Percentiles rank a stretch among this genome's conserved stretches.
These are phyloP conservation scores for Catocala sponsa DNA, from an alignment of 2,888 invertebrate genomes.

Conservation along the genomic window DNA sequence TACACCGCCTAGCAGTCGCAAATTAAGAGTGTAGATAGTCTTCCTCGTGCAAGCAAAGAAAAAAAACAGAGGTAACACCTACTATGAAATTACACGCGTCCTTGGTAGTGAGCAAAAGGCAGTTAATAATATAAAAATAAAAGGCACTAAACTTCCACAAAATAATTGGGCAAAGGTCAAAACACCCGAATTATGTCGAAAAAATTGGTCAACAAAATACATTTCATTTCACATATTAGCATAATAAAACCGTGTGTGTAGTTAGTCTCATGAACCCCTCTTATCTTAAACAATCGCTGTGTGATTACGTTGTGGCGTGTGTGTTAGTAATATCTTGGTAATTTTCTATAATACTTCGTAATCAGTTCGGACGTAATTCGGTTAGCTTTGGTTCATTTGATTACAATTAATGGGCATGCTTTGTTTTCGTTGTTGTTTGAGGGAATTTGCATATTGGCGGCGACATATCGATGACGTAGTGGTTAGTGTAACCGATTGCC, in stretches of 20 bases:
- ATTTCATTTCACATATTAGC: constrained; percentile 39
- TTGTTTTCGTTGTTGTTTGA: constrained; percentile 11
- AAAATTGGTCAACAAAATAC: constrained; percentile 11
- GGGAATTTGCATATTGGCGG: background rate
- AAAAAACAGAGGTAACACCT: no score
- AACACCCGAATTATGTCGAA: constrained; percentile 13
- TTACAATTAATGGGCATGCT: constrained; percentile 46
- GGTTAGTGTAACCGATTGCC: no score
- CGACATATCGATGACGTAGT: no score
- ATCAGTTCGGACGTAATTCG: constrained; percentile 48
- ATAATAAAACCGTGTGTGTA: constrained; percentile 43
- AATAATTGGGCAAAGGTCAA: constrained; percentile 1
- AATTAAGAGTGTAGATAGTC: no score
- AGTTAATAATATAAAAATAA: background rate
- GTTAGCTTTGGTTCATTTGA: constrained; percentile 48
- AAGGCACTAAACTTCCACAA: constrained; percentile 10
- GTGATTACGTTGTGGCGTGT: constrained; percentile 54
- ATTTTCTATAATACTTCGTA: constrained; percentile 34
- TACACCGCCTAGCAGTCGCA: no score
- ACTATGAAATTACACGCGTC: no score
- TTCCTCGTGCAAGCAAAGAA: no score
- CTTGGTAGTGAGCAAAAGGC: no score
- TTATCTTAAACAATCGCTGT: constrained; percentile 42
- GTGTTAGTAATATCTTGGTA: constrained; percentile 46
- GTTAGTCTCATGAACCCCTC: constrained; percentile 40